Evolutionary conservation across 2,113 vertebrate species (phyloP).

Genomic region (Anolis sagrei): DNA sequence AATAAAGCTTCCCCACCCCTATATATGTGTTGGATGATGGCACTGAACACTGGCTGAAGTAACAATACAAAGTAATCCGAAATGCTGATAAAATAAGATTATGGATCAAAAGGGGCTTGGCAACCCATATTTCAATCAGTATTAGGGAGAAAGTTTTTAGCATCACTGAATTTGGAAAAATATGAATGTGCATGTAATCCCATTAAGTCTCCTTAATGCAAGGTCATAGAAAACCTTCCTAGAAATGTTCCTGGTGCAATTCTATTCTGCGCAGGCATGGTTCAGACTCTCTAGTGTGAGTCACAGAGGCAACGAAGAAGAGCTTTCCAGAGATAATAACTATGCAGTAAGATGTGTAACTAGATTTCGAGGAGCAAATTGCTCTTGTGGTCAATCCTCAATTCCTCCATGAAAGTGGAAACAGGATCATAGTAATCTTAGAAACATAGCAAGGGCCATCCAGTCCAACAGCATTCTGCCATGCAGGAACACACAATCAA

Average conservation of each 20-base stretch:
- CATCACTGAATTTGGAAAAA: background rate
- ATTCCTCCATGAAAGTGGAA: background rate
- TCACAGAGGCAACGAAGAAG: no score
- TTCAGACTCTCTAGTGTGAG: no score
- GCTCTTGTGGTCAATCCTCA: background rate
- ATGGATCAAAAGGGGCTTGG: background rate
- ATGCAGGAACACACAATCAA: no score
- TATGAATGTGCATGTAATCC: background rate
- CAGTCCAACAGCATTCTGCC: no score
- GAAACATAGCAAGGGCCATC: no score
- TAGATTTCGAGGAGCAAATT: background rate
- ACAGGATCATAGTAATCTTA: background rate
- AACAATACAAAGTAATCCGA: background rate
- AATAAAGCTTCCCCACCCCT: no score
- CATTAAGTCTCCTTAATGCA: background rate
- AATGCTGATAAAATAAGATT: background rate
- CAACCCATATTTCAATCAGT: background rate
- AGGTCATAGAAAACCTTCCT: background rate
- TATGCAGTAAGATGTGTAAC: background rate
- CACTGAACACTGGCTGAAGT: background rate
- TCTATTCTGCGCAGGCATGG: background rate
- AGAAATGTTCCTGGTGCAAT: background rate
- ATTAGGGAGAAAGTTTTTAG: background rate
- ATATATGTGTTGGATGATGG: background rate
- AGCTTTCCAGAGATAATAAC: background rate